Evolutionary conservation across 2,113 vertebrate species (phyloP).

Genomic region (Protobothrops mucrosquamatus): DNA sequence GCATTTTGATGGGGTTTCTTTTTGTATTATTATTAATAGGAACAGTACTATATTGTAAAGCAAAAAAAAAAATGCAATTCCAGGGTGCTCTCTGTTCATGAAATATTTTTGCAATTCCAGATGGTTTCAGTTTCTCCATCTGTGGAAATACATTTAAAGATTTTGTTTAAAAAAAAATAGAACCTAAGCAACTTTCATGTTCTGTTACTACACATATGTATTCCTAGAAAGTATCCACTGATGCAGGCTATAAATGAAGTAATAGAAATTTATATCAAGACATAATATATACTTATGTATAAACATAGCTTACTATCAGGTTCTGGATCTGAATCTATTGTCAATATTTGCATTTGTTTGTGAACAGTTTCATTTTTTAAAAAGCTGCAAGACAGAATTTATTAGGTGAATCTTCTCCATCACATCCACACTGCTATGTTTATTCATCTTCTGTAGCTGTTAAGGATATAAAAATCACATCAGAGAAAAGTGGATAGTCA

Average conservation of each 20-base stretch:
- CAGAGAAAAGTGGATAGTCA: not conserved
- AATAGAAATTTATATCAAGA: not conserved
- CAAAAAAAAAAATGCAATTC: not conserved
- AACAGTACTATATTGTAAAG: not conserved
- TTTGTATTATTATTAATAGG: not conserved
- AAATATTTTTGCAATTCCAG: slow-evolving; percentile 23
- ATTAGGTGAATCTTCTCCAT: not conserved
- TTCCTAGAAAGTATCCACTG: not conserved
- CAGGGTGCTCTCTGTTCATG: not conserved
- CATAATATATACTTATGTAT: not conserved
- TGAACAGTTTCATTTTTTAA: not conserved
- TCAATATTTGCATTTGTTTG: not conserved
- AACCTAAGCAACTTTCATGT: slow-evolving; percentile 1
- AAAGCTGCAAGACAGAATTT: not conserved
- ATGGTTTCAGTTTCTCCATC: slow-evolving; percentile 23
- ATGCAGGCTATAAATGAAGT: not conserved
- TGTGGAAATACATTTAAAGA: not conserved
- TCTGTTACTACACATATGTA: not conserved
- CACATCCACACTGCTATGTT: not conserved
- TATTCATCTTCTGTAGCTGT: not conserved
- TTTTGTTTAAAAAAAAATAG: slow-evolving; percentile 7
- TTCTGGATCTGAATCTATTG: not conserved
- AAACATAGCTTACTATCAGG: not conserved
- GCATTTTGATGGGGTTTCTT: not conserved
- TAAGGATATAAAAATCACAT: not conserved